A percentile compares a stretch with the other conserved stretches of the same genome.
phyloP scores from a whole-genome alignment of 2,888 invertebrate species.

The Alitta virens region DNA sequence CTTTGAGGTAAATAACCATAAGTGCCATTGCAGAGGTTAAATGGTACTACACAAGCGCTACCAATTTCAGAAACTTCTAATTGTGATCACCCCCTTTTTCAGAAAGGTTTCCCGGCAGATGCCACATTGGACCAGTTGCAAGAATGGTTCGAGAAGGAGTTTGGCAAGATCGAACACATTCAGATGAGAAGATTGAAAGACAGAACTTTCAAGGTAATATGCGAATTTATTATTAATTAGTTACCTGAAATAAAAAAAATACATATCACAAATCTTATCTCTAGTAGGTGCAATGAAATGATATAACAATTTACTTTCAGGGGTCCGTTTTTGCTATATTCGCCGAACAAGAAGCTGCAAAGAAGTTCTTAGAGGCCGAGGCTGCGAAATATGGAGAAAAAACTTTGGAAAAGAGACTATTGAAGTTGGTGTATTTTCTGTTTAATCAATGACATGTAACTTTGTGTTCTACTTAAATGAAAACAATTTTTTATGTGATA shows the following conservation, averaged over 20 bases:
- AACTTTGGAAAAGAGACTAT: constrained; percentile 37
- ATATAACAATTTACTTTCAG: constrained; percentile 54
- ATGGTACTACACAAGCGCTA: not conserved
- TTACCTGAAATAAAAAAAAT: not conserved
- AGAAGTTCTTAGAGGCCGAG: constrained; percentile 72
- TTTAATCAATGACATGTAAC: too few species aligned
- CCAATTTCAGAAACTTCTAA: too few species aligned
- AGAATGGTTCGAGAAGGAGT: constrained; percentile 67
- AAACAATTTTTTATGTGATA: too few species aligned
- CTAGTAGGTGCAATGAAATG: not conserved
- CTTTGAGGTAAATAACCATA: too few species aligned
- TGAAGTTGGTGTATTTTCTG: constrained; percentile 37
- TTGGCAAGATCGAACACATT: constrained; percentile 71
- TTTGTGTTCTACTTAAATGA: too few species aligned
- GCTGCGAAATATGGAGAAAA: constrained; percentile 65
- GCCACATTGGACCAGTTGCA: constrained; percentile 70
- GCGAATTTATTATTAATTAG: not conserved
- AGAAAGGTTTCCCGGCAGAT: constrained; percentile 67
- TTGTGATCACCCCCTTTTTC: too few species aligned
- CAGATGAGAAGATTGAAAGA: constrained; percentile 54
- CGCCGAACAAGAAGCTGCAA: constrained; percentile 75
- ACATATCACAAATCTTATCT: too few species aligned
- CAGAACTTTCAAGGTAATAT: constrained; percentile 50
- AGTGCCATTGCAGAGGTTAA: not conserved
- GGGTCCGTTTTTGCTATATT: constrained; percentile 92